phyloP scores from a whole-genome alignment of 2,113 vertebrate genomes.

The Oncorhynchus mykiss region DNA sequence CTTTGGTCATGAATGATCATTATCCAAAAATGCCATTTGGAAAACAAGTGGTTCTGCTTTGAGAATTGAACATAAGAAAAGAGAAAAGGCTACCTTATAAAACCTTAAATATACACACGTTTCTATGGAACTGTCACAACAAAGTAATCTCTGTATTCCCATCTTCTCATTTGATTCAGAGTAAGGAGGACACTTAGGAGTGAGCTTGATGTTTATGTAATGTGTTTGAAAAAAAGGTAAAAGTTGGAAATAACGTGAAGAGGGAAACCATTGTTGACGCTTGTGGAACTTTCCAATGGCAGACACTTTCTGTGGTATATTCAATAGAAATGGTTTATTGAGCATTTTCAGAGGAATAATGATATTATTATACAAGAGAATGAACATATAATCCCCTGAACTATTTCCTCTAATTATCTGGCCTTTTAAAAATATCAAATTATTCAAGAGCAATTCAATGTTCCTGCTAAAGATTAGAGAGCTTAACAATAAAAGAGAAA shows the following conservation, averaged over 20 bases:
- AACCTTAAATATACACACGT: conserved; percentile 25
- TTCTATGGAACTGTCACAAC: no score
- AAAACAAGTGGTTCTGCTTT: conserved; percentile 52
- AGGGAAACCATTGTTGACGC: no score
- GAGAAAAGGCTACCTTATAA: conserved; percentile 5
- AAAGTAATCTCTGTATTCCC: no score
- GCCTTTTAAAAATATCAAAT: conserved; percentile 1
- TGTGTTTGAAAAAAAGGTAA: no score
- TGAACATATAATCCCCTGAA: not conserved
- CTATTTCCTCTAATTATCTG: not conserved
- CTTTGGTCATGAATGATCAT: conserved; percentile 63
- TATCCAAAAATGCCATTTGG: conserved; percentile 61
- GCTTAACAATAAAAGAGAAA: not conserved
- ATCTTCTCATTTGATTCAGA: no score
- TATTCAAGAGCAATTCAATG: conserved; percentile 1
- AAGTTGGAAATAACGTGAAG: no score
- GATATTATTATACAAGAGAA: not conserved
- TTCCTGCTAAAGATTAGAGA: not conserved
- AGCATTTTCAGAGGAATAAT: not conserved
- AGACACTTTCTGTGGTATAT: not conserved
- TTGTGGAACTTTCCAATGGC: no score
- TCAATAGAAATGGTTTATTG: not conserved
- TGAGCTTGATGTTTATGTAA: no score
- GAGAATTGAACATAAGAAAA: conserved; percentile 33
- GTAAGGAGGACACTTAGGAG: no score